Base-by-base conservation (phyloP, 2,888 invertebrate species). In the Mycalesis mineus region DNA sequence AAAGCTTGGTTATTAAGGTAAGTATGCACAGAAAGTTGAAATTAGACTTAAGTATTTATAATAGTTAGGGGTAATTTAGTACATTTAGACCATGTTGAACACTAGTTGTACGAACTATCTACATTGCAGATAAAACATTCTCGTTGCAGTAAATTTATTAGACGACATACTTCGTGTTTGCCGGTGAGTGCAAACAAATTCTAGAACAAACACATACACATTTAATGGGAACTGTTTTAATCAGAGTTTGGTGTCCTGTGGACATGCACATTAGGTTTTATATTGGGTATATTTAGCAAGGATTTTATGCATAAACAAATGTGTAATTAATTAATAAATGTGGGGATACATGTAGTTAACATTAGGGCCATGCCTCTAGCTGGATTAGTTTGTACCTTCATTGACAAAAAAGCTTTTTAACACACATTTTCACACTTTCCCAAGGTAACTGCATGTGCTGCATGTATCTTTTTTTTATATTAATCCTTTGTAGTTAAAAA, bases 71-170 rank as follows among this genome's bases (percentile, higher is more conserved):
- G 5, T 47, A 33, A 45, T 56, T 47, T 49, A 33, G 36, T 36
- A 33, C 9, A 29, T 11, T 57, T 22, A 51, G 15, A 47, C 13
- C 31, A 33, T 33, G 8, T 53, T n/a, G 9, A 8, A 51, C 31
- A 14, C 17, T 39, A 44, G 36, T 5, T 53, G 58, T 53, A 58
- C 47, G 15, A 31, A 54, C 9, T 66, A 70, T 75, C 67, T 76
- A 79, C 71, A 78, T 87, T 86, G 64, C 88, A 88, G 88, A 88
- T 88, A 70, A 82, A 79, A 72, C 68, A 75, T 75, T 82, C 87
- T 78, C 63, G 79, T 85, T 88, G 88, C 88, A 72, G 88, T 84
- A 84, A 77, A 77, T 82, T 80, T 73, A 65, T 87, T 80, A 85
- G 81, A 73, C 76, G 80, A 60, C 79, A 81, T 73, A 71, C 81